phyloP scores from a whole-genome alignment of 1,140 invertebrate genomes.

The Sitodiplosis mosellana region DNA sequence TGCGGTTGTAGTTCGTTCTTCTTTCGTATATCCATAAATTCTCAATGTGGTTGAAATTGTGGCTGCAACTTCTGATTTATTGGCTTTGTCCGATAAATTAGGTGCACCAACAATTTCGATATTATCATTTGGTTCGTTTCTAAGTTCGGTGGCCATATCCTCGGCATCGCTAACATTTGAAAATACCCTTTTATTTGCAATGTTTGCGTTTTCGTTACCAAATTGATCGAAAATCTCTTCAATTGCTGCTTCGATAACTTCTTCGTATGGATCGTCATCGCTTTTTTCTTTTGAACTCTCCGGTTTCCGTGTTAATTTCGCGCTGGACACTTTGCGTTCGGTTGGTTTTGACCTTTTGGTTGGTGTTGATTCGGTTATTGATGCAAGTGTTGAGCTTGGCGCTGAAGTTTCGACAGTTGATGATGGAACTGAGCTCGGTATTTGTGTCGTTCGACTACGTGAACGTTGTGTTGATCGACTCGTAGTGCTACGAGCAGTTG shows the following conservation, averaged over 20 bases:
- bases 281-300: no score
- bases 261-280: no score
- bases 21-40: conserved; percentile 6
- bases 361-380: background rate
- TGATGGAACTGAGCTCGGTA: background rate
- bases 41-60: conserved; percentile 7
- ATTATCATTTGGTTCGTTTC: conserved; percentile 6
- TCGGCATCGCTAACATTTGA: background rate
- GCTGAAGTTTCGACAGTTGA: background rate
- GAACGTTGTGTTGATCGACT: background rate
- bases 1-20: conserved; percentile 7
- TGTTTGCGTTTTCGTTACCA: background rate
- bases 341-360: background rate
- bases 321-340: no score
- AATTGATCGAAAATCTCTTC: background rate
- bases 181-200: background rate
- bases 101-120: conserved; percentile 17
- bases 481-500: conserved; percentile 5
- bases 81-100: conserved; percentile 7
- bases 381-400: background rate
- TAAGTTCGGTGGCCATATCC: background rate
- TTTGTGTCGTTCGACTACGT: background rate
- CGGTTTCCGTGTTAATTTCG: no score
- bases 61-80: conserved; percentile 8
- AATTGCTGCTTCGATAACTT: background rate